Percentiles rank a stretch among this genome's conserved stretches.
Conservation (phyloP, 2,113 vertebrate species). For the Megalops atlanticus region DNA sequence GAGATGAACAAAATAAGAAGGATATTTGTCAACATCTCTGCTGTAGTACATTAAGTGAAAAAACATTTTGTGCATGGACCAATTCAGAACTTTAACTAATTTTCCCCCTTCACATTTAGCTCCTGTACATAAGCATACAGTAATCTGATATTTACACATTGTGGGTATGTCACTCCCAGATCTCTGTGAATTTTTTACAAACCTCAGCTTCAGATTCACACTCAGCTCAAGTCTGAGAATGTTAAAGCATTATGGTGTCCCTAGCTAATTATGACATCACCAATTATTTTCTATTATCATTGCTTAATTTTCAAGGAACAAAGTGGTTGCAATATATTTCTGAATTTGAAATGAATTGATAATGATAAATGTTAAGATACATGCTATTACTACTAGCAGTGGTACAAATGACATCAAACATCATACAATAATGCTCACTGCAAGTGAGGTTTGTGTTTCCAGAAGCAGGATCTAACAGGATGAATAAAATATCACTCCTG, state of each 20-base stretch:
- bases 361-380: not conserved
- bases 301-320: not conserved
- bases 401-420: too few relatives aligned
- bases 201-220: not conserved
- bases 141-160: not conserved
- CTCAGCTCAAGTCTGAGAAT: not conserved
- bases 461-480: slow-evolving; percentile 53
- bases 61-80: not conserved
- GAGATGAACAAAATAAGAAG: not conserved
- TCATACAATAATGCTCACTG: not conserved
- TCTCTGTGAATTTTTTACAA: not conserved
- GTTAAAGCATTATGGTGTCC: not conserved
- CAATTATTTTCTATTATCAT: not conserved
- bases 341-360: not conserved
- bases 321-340: not conserved
- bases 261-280: not conserved
- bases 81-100: not conserved
- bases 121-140: not conserved
- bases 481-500: slow-evolving; percentile 62
- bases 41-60: not conserved
- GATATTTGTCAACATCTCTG: not conserved
- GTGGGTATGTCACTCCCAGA: not conserved
- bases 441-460: slow-evolving; percentile 52
- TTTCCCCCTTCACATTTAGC: not conserved
- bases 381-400: too few relatives aligned